Base-by-base conservation (phyloP, 2,113 vertebrate genomes). In the Thymallus thymallus region DNA sequence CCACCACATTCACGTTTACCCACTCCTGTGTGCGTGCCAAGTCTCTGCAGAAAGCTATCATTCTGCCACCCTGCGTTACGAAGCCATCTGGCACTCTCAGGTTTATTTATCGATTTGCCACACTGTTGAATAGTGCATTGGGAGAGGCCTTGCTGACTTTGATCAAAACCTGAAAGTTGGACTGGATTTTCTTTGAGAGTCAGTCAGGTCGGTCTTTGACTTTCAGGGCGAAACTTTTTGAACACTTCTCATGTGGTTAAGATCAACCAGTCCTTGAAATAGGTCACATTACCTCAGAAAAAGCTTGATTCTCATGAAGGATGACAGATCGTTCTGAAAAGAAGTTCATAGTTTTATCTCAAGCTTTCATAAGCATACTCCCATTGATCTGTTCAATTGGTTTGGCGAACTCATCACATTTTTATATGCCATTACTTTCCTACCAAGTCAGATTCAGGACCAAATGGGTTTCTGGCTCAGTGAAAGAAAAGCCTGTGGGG, bases 101-200 rank as follows among this genome's bases (percentile, higher is more conserved):
- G 83, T 56, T 65, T 79, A 79, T 86, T 82, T 78, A 82, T 80
- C 32, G 78, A 75, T 82, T 69, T 23, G 45, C 61, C 61, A 7
- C 56, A n/a, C 56, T 60, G 7, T 72, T 35, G 35, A 6, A 55
- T 45, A 16, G 41, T 41, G 75, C 72, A 75, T 64, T 69, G 32
- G 74, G 73, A 71, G 76, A 60, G 64, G 58, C 70, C 60, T 10
- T 14, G 69, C 63, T 60, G 56, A 41, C 73, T 87, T 80, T 77
- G 76, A 84, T 83, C 77, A 76, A 29, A 82, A 71, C 26, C 24
- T 26, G 69, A 63, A 63, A 63, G 1, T 63, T 63, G 61, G 7
- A n/a, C 24, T 6, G 20, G 22, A n/a, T n/a, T 63, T 14, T 63
- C 61, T 13, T 14, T 60, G 56, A 51, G 46, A 48, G 4, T 51